These are phyloP conservation scores for Platypus cylindrus DNA, from an alignment of 2,888 invertebrate species.

Conservation along the genomic window DNA sequence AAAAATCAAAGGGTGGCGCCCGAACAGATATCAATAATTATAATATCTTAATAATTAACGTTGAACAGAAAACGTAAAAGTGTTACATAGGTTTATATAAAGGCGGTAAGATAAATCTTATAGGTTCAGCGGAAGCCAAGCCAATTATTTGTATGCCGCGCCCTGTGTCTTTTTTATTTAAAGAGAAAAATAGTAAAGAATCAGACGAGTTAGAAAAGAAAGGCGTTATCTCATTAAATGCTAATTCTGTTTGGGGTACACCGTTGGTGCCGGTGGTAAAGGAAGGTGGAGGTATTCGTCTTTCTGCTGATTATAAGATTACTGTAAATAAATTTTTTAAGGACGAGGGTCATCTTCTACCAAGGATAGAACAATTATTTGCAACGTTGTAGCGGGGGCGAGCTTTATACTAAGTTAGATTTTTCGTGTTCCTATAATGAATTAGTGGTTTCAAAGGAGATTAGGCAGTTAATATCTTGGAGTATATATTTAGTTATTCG, in stretches of 20 bases:
- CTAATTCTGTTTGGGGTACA: constrained; percentile 10
- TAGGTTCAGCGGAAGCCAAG: constrained; percentile 4
- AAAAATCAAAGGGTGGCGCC: no score
- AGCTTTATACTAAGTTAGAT: constrained; percentile 18
- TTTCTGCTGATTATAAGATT: constrained; percentile 22
- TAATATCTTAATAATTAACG: no score
- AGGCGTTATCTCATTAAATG: constrained; percentile 7
- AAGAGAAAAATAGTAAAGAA: constrained; percentile 8
- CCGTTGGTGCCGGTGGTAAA: constrained; percentile 12
- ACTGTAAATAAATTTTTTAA: constrained; percentile 19
- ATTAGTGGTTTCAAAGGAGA: constrained; percentile 21
- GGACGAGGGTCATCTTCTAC: constrained; percentile 18
- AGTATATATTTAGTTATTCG: constrained; percentile 28
- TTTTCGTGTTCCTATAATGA: constrained; percentile 26
- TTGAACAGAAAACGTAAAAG: no score
- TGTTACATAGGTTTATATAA: constrained; percentile 10
- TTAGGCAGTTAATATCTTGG: constrained; percentile 21
- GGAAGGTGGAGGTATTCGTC: constrained; percentile 10
- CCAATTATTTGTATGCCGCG: constrained; percentile 11
- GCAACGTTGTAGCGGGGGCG: constrained; percentile 12
- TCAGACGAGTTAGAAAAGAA: constrained; percentile 7
- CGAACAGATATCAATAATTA: no score
- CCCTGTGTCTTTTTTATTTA: constrained; percentile 6
- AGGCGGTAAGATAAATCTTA: constrained; percentile 7
- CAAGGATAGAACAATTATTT: constrained; percentile 20